These are phyloP conservation scores for Coendou prehensilis DNA, from an alignment of 2,797 vertebrate species.

Conservation along the genomic window DNA sequence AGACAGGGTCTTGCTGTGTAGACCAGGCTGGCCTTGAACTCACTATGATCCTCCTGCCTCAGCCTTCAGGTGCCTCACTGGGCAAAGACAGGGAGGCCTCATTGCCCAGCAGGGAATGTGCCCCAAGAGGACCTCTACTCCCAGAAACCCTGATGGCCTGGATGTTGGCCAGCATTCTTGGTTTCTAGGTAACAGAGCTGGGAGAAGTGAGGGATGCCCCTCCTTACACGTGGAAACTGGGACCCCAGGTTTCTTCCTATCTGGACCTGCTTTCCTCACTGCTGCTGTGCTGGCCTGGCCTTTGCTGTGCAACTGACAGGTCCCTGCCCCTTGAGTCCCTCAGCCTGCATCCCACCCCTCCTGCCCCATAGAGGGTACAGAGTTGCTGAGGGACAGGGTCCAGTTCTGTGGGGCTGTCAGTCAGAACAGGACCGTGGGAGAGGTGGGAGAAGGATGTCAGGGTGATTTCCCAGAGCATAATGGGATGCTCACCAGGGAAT, in stretches of 20 bases:
- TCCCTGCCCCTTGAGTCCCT: neutral
- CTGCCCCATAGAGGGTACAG: neutral
- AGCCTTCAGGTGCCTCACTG: neutral
- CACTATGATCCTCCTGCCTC: neutral
- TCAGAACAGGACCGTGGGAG: neutral
- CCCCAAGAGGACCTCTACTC: neutral
- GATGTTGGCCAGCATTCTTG: neutral
- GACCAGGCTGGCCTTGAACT: neutral
- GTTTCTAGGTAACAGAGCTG: neutral
- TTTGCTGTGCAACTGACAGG: neutral
- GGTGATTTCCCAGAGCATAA: neutral
- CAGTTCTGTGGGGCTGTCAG: neutral
- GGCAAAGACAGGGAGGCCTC: neutral
- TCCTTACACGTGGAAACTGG: neutral
- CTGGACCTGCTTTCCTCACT: neutral
- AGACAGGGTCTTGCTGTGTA: neutral
- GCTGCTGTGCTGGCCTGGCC: accelerated
- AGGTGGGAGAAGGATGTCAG: neutral
- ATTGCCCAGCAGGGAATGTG: neutral
- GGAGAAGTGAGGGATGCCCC: neutral
- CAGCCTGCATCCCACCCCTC: neutral
- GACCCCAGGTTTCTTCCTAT: neutral
- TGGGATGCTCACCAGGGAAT: neutral
- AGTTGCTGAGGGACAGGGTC: neutral
- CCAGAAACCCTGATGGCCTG: neutral